Base-by-base conservation (phyloP, 2,113 vertebrate species). In the Dasypus novemcinctus region DNA sequence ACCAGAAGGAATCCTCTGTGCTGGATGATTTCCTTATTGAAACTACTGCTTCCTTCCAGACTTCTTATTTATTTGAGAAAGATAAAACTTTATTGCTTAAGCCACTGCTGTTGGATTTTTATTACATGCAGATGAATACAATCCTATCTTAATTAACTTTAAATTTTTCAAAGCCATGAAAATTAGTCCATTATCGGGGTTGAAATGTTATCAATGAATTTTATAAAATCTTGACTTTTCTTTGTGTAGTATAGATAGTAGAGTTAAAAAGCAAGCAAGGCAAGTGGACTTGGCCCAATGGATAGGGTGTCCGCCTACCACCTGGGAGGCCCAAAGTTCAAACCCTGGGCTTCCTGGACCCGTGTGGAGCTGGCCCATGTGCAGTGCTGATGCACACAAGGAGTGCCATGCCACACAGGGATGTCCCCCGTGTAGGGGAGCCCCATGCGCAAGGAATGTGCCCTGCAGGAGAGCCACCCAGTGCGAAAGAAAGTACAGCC, bases 1-100 rank as follows among this genome's bases (percentile, higher is more conserved):
- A 74, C 17, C 0, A n/a, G 12, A 63, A 86, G 74, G 23, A 78
- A 27, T 57, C 14, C 18, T 79, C 83, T 57, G 10, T 54, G 54
- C 87, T 33, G 43, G 36, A 52, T 89, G 31, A 41, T 38, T 89
- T 92, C 43, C 38, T 57, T 63, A 59, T 64, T n/a, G n/a, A 66
- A 12, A 25, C 0, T 3, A 74, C 17, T 46, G 10, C 68, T 86
- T 94, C 54, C 83, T 95, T 91, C 43, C 49, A 59, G n/a, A 79
- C 49, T 79, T 78, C 54, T 95, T 36, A 43, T 64, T 88, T 87
- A 66, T 54, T 89, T 91, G 75, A 84, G 76, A 76, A 95, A 83
- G 20, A 54, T 46, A 72, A 49, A 80, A 78, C 33, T 61, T 83
- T 3, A 85, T 78, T 85, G 49, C 68, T 87, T 71, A 89, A 87